These are phyloP conservation scores for Euplagia quadripunctaria DNA, from an alignment of 2,888 invertebrate genomes.

Conservation along the genomic window DNA sequence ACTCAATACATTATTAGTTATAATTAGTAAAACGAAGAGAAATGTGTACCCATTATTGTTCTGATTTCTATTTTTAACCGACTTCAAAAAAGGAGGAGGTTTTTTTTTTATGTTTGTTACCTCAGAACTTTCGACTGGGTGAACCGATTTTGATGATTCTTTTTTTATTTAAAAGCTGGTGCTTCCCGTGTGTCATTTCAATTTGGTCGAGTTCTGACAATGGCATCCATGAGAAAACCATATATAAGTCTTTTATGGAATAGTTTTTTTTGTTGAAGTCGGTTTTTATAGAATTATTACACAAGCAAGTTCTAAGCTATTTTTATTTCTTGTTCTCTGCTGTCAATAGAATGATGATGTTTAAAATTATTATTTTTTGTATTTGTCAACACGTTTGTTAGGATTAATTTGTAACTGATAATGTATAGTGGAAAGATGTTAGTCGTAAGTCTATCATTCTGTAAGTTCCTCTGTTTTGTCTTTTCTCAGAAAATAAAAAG, in stretches of 20 bases:
- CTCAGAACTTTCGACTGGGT: too few species aligned
- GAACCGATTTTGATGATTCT: too few species aligned
- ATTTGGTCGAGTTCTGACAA: too few species aligned
- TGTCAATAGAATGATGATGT: not conserved
- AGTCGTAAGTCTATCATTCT: slow-evolving; percentile 45
- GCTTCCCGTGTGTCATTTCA: too few species aligned
- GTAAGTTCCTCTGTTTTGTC: slow-evolving; percentile 73
- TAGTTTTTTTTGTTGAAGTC: too few species aligned
- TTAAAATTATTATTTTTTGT: not conserved
- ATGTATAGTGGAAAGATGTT: slow-evolving; percentile 23
- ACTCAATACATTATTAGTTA: slow-evolving; percentile 14
- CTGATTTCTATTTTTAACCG: not conserved
- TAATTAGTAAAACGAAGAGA: not conserved
- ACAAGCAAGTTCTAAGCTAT: too few species aligned
- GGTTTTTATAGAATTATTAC: too few species aligned
- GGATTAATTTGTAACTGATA: slow-evolving; percentile 27
- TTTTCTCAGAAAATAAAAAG: slow-evolving; percentile 59
- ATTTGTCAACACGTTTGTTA: not conserved
- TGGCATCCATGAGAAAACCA: too few species aligned
- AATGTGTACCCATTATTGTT: not conserved
- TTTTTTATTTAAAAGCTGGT: too few species aligned
- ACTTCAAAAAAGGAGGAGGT: too few species aligned
- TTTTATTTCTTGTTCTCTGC: not conserved
- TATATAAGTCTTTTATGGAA: too few species aligned
- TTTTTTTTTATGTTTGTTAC: too few species aligned